Base-by-base conservation (phyloP, 2,888 invertebrate species). In the Lepidochitona cinerea region DNA sequence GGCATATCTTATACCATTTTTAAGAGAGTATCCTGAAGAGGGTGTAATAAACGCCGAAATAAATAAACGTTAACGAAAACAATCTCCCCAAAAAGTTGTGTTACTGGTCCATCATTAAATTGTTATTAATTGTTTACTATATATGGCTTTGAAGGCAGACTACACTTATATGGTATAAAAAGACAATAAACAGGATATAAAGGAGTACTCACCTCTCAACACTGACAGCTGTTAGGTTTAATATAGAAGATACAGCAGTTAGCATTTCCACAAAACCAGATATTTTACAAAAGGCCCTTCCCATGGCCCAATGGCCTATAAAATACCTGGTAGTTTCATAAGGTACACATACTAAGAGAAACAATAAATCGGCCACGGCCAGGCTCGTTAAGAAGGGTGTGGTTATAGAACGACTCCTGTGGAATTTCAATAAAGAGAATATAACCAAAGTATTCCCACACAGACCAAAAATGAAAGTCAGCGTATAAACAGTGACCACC, bases 161-260 rank as follows among this genome's bases (percentile, higher is more conserved):
- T n/a, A n/a, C n/a, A n/a, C n/a, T n/a, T n/a, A n/a, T n/a, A n/a
- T n/a, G n/a, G n/a, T n/a, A n/a, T n/a, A n/a, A n/a, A n/a, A n/a
- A n/a, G n/a, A n/a, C n/a, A n/a, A n/a, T n/a, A n/a, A n/a, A n/a
- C n/a, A n/a, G n/a, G n/a, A n/a, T n/a, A n/a, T n/a, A n/a, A n/a
- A n/a, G n/a, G n/a, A n/a, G 23, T 26, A 75, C 83, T 81, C 78
- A 92, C 92, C 92, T 91, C 83, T 92, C 92, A 3, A 91, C 76
- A 35, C 90, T 91, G 74, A 92, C 91, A 2, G 91, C 91, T 37
- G 90, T 85, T 9, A 92, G 85, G 76, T 92, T 92, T 52, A 92
- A 87, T 3, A 92, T 90, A 9, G 91, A 91, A 0, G 91, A 89
- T 7, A 88, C 85, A 6, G 91, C 91, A 0, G 91, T 90, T 33